Evolutionary conservation across 1,140 invertebrate species (phyloP).

Genomic region (Spodoptera frugiperda): DNA sequence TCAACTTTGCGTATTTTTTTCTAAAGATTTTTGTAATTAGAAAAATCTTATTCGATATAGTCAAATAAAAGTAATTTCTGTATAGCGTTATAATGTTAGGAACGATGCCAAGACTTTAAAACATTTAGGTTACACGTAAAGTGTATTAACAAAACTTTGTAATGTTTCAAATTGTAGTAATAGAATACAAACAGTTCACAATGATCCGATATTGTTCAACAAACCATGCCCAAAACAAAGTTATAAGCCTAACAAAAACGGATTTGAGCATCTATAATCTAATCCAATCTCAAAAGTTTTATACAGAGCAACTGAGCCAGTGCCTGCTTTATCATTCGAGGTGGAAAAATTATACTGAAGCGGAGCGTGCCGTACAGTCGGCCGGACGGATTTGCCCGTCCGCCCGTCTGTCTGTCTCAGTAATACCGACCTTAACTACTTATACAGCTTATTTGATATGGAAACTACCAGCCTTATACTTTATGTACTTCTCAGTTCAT

Average conservation of each 20-base stretch:
- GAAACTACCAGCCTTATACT: slow-evolving; percentile 28
- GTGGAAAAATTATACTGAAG: slow-evolving; percentile 35
- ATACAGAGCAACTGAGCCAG: slow-evolving; percentile 19
- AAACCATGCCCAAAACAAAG: slow-evolving; percentile 28
- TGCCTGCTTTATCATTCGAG: slow-evolving; percentile 37
- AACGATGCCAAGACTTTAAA: too few species aligned
- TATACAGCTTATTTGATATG: slow-evolving; percentile 33
- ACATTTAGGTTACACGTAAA: too few species aligned
- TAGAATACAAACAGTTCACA: slow-evolving; percentile 3
- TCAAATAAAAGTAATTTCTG: neutral
- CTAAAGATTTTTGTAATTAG: too few species aligned
- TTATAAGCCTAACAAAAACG: slow-evolving; percentile 14
- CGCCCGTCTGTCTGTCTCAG: slow-evolving; percentile 38
- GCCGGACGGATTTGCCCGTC: slow-evolving; percentile 34
- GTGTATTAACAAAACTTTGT: too few species aligned
- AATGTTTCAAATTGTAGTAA: too few species aligned
- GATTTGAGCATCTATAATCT: slow-evolving; percentile 22
- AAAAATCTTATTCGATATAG: neutral
- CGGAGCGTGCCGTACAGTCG: slow-evolving; percentile 35
- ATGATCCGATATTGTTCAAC: slow-evolving; percentile 11
- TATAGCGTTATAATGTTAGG: too few species aligned
- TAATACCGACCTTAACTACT: slow-evolving; percentile 41
- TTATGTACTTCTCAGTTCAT: neutral
- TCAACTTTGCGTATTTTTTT: slow-evolving; percentile 21
- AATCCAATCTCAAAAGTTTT: slow-evolving; percentile 39